Evolutionary conservation across 2,113 vertebrate species (phyloP).

Genomic region (Marmota monax): DNA sequence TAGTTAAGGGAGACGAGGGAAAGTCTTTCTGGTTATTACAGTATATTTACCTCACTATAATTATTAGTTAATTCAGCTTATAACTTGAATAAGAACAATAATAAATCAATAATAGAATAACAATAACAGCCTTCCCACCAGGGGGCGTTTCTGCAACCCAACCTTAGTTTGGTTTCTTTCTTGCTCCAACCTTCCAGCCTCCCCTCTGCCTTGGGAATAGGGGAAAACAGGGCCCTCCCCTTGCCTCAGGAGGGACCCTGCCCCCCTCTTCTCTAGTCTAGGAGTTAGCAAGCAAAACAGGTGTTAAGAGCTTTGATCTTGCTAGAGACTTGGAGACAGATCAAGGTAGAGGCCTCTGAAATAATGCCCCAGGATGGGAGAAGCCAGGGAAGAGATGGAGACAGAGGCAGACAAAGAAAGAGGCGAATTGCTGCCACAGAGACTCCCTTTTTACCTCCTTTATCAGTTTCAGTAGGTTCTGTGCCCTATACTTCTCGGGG

Average conservation of each 20-base stretch:
- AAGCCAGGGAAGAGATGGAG: conserved; percentile 66
- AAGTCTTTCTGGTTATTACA: conserved; percentile 11
- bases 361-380: conserved; percentile 68
- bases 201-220: not conserved
- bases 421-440: conserved; percentile 55
- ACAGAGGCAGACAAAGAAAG: conserved; percentile 39
- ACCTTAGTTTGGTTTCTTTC: not conserved
- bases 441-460: conserved; percentile 45
- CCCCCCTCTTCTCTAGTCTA: conserved; percentile 56
- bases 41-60: conserved; percentile 20
- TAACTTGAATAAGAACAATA: not conserved
- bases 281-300: conserved; percentile 72
- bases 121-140: conserved; percentile 60
- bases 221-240: conserved; percentile 51
- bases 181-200: conserved; percentile 3
- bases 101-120: conserved; percentile 34
- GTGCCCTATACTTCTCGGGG: not conserved
- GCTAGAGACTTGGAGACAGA: conserved; percentile 79
- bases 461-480: conserved; percentile 5
- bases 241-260: conserved; percentile 71
- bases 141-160: conserved; percentile 66
- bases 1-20: not conserved
- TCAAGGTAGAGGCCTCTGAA: conserved; percentile 80
- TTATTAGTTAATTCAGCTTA: conserved; percentile 61
- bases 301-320: conserved; percentile 83